A percentile compares a stretch with the other conserved stretches of the same genome.
Conservation (phyloP, 2,797 vertebrate genomes). For the Danio jaintianensis region DNA sequence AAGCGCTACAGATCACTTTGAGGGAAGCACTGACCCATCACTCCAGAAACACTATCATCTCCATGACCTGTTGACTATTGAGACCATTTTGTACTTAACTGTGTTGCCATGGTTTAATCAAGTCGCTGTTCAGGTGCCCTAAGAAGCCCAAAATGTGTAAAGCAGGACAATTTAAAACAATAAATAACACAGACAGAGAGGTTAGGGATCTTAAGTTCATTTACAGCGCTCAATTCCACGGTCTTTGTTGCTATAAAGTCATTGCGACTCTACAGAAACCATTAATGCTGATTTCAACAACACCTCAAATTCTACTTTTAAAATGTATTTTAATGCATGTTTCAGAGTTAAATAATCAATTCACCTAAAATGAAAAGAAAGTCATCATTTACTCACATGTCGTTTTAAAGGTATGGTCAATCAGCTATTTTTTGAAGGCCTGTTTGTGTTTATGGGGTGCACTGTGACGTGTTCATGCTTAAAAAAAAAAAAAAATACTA, state of each 20-base stretch:
- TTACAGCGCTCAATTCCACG: slow-evolving; percentile 22
- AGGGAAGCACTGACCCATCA: slow-evolving; percentile 34
- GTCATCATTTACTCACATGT: not conserved
- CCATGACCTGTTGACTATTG: slow-evolving; percentile 27
- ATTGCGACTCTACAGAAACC: slow-evolving; percentile 23
- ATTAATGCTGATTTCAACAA: slow-evolving; percentile 25
- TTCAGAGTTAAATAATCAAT: not conserved
- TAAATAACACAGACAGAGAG: slow-evolving; percentile 31
- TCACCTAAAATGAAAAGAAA: not conserved
- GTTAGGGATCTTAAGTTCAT: slow-evolving; percentile 24
- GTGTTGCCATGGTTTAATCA: slow-evolving; percentile 46
- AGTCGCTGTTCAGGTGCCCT: slow-evolving; percentile 7
- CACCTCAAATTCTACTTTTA: not conserved
- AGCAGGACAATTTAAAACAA: slow-evolving; percentile 19
- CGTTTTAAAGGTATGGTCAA: not conserved
- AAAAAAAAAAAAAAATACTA: too few species aligned
- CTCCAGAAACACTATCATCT: slow-evolving; percentile 8
- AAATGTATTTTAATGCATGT: not conserved
- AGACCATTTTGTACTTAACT: slow-evolving; percentile 34
- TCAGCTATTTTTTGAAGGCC: too few species aligned
- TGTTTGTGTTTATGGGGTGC: too few species aligned
- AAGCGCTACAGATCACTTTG: slow-evolving; percentile 6
- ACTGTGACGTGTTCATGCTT: too few species aligned
- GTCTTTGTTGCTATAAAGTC: slow-evolving; percentile 30
- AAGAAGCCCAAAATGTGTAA: slow-evolving; percentile 13